Conservation (phyloP, 2,888 invertebrate species). For the Limnephilus marmoratus region DNA sequence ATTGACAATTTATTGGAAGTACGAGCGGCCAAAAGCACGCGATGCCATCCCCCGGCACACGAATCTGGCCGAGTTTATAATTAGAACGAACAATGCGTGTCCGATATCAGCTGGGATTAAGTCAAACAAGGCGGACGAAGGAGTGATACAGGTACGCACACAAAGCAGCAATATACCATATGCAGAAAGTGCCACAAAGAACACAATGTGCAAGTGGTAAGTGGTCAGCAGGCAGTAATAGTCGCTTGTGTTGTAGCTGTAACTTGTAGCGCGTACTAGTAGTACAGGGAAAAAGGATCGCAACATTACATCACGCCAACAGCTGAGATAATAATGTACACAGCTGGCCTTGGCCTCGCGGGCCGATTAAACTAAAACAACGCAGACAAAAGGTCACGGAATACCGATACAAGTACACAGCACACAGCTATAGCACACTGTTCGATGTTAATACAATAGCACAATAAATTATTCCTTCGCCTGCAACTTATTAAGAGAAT, state of each 20-base stretch:
- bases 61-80: not conserved
- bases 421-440: not conserved
- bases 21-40: not conserved
- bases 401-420: not conserved
- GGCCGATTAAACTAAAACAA: slow-evolving; percentile 27
- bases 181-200: not conserved
- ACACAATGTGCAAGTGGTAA: not conserved
- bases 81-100: not conserved
- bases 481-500: no score
- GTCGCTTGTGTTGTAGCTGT: not conserved
- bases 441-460: not conserved
- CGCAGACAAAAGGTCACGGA: slow-evolving; percentile 6
- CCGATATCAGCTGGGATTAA: not conserved
- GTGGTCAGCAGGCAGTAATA: not conserved
- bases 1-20: not conserved
- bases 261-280: not conserved
- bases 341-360: slow-evolving; percentile 26
- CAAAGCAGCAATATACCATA: not conserved
- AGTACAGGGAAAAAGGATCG: not conserved
- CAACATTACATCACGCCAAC: slow-evolving; percentile 1
- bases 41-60: not conserved
- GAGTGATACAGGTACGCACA: not conserved
- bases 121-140: not conserved
- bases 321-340: not conserved
- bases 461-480: no score